Conservation (phyloP, 2,113 vertebrate species). For the Rhinoderma darwinii region DNA sequence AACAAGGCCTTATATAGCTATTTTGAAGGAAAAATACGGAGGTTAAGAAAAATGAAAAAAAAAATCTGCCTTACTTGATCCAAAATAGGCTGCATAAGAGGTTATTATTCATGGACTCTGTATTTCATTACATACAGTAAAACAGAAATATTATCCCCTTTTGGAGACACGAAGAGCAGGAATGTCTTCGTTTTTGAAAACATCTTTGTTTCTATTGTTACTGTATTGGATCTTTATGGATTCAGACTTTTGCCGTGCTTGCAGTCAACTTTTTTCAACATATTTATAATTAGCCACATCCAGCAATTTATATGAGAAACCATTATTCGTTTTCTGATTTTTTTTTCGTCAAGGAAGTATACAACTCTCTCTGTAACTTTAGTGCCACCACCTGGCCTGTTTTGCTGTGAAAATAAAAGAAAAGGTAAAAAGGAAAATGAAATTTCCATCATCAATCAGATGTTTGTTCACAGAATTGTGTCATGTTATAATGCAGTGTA, state of each 20-base stretch:
- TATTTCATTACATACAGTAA: too few species aligned
- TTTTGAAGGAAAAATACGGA: too few species aligned
- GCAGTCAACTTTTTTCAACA: background rate
- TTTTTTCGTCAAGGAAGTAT: background rate
- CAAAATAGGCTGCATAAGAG: too few species aligned
- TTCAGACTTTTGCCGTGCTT: background rate
- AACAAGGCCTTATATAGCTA: too few species aligned
- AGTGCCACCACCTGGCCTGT: conserved; percentile 70
- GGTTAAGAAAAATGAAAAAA: too few species aligned
- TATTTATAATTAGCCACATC: conserved; percentile 43
- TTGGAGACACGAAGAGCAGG: too few species aligned
- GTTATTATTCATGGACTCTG: too few species aligned
- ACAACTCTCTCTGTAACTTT: conserved; percentile 59
- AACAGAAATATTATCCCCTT: background rate
- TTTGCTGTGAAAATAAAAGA: background rate
- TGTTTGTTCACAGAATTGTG: background rate
- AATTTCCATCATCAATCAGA: background rate
- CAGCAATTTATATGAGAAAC: background rate
- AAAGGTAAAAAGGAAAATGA: background rate
- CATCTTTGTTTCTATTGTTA: background rate
- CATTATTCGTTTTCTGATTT: conserved; percentile 21
- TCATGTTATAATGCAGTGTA: background rate
- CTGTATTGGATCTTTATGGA: background rate
- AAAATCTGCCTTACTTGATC: too few species aligned
- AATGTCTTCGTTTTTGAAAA: background rate